phyloP scores from a whole-genome alignment of 2,113 vertebrate genomes.

The Scortum barcoo region DNA sequence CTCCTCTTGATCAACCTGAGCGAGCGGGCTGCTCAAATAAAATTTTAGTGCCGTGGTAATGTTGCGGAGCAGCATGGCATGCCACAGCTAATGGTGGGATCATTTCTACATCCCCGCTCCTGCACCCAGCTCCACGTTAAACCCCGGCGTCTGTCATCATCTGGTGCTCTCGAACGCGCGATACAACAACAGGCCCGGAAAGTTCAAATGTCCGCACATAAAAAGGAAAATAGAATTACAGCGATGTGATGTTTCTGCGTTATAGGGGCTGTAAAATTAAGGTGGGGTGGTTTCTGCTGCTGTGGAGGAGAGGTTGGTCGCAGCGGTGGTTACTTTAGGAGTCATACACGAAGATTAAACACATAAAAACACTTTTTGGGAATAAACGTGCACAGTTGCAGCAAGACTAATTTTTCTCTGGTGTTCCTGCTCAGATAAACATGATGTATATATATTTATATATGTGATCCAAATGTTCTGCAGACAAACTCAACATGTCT shows the following conservation, averaged over 20 bases:
- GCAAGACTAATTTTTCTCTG: not conserved
- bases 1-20: slow-evolving; percentile 76
- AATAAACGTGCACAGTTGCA: slow-evolving; percentile 18
- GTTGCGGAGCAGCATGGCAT: slow-evolving; percentile 78
- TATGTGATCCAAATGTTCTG: slow-evolving; percentile 14
- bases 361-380: slow-evolving; percentile 30
- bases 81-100: slow-evolving; percentile 74
- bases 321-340: slow-evolving; percentile 40
- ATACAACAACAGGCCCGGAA: slow-evolving; percentile 37
- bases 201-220: slow-evolving; percentile 74
- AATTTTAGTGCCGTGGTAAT: slow-evolving; percentile 84
- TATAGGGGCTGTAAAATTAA: slow-evolving; percentile 43
- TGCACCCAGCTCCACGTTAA: slow-evolving; percentile 51
- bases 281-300: slow-evolving; percentile 1
- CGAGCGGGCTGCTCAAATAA: slow-evolving; percentile 80
- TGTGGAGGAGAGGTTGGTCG: slow-evolving; percentile 41
- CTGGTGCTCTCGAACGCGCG: slow-evolving; percentile 34
- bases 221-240: slow-evolving; percentile 71
- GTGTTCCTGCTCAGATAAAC: slow-evolving; percentile 24
- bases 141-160: slow-evolving; percentile 64
- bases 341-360: not conserved
- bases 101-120: slow-evolving; percentile 69
- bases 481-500: slow-evolving; percentile 29
- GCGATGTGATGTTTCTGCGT: slow-evolving; percentile 67
- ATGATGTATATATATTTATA: slow-evolving; percentile 4